Evolutionary conservation across 2,797 vertebrate genomes (phyloP).

Genomic region (Meda fulgida): DNA sequence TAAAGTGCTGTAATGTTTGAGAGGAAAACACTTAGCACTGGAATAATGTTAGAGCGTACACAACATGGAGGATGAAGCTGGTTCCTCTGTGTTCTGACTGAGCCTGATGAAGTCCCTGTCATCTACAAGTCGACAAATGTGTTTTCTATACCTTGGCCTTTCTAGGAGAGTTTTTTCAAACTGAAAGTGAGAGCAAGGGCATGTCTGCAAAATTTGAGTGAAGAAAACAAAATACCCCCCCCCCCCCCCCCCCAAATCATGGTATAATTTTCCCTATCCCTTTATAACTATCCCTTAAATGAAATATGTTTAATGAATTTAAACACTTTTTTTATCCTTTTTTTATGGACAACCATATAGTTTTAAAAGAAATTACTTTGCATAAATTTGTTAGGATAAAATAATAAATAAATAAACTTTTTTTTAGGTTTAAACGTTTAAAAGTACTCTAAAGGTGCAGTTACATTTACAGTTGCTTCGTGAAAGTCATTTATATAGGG

Average conservation of each 20-base stretch:
- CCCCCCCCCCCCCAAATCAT: no score
- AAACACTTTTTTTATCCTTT: no score
- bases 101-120: not conserved
- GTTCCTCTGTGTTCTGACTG: not conserved
- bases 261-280: no score
- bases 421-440: not conserved
- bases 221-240: not conserved
- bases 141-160: not conserved
- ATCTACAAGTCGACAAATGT: not conserved
- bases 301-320: no score
- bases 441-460: not conserved
- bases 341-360: no score
- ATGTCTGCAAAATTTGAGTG: not conserved
- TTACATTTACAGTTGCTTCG: not conserved
- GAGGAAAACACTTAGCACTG: not conserved
- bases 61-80: not conserved
- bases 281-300: no score
- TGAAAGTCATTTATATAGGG: not conserved
- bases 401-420: no score
- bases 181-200: not conserved
- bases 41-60: not conserved
- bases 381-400: not conserved
- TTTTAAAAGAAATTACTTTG: not conserved
- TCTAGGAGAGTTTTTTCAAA: not conserved
- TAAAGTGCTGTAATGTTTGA: conserved; percentile 34